These are phyloP conservation scores for Cyclura pinguis DNA, from an alignment of 2,797 vertebrate genomes.

Conservation along the genomic window DNA sequence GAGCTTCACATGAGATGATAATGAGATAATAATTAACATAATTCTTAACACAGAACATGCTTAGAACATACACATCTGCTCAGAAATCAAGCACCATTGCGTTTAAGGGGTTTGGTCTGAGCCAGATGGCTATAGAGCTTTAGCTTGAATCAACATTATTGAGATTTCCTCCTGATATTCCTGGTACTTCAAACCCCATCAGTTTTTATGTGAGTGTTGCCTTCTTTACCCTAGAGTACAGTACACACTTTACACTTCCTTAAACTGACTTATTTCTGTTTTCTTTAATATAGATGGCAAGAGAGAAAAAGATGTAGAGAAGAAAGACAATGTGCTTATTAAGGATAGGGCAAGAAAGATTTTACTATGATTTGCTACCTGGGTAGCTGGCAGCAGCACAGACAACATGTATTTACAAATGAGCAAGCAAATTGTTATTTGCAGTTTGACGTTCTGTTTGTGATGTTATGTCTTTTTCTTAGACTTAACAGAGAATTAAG, in stretches of 20 bases:
- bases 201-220: not conserved
- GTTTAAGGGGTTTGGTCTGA: not conserved
- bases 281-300: not conserved
- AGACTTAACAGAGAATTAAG: not conserved
- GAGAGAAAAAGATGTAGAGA: not conserved
- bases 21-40: not conserved
- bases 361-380: not conserved
- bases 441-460: not conserved
- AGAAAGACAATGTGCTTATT: not conserved
- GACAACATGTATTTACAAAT: slow-evolving; percentile 3
- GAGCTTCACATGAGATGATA: no score
- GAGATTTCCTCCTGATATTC: not conserved
- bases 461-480: not conserved
- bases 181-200: not conserved
- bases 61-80: not conserved
- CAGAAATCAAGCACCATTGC: not conserved
- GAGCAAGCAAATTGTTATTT: not conserved
- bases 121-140: not conserved
- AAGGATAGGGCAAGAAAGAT: not conserved
- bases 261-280: not conserved
- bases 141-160: not conserved
- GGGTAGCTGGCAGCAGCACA: no score
- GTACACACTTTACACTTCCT: not conserved
- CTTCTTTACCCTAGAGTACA: not conserved
- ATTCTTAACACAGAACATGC: not conserved